Conservation (phyloP, 2,797 vertebrate genomes). For the Parotocinclus haroldoi region DNA sequence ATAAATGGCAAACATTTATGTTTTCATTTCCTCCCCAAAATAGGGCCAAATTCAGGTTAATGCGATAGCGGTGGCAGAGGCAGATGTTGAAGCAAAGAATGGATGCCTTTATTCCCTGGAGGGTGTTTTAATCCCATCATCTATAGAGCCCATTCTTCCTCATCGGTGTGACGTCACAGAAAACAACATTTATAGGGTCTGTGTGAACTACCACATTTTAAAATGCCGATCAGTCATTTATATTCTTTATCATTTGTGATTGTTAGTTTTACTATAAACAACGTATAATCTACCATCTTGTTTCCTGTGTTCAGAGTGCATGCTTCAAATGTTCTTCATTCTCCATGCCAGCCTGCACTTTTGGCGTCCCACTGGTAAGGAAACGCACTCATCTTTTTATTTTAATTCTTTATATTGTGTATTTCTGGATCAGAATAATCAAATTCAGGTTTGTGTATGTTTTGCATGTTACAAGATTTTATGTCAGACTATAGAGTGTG, state of each 20-base stretch:
- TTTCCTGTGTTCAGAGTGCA: slow-evolving; percentile 51
- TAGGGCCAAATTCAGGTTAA: slow-evolving; percentile 83
- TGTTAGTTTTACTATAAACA: too few relatives aligned
- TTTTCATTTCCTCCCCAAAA: background rate
- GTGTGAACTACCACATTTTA: background rate
- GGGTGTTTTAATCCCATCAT: slow-evolving; percentile 79
- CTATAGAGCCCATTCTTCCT: slow-evolving; percentile 86
- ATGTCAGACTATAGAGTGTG: too few relatives aligned
- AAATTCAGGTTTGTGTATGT: too few relatives aligned
- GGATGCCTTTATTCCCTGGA: slow-evolving; percentile 82
- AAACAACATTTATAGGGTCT: slow-evolving; percentile 60
- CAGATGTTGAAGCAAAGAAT: slow-evolving; percentile 80
- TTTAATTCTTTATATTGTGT: too few relatives aligned
- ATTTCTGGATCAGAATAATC: too few relatives aligned
- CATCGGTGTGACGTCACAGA: slow-evolving; percentile 77
- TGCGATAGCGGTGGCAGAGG: slow-evolving; percentile 73
- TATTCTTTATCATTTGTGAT: too few relatives aligned
- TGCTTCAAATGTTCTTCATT: slow-evolving; percentile 58
- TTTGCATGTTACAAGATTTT: too few relatives aligned
- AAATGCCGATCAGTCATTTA: too few relatives aligned
- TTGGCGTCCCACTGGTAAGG: slow-evolving; percentile 59
- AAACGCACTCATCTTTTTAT: background rate
- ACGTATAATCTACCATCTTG: background rate
- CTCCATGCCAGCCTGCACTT: slow-evolving; percentile 57
- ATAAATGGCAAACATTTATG: background rate